Evolutionary conservation across 2,113 vertebrate species (phyloP).

Genomic region (Sisor rabdophorus): DNA sequence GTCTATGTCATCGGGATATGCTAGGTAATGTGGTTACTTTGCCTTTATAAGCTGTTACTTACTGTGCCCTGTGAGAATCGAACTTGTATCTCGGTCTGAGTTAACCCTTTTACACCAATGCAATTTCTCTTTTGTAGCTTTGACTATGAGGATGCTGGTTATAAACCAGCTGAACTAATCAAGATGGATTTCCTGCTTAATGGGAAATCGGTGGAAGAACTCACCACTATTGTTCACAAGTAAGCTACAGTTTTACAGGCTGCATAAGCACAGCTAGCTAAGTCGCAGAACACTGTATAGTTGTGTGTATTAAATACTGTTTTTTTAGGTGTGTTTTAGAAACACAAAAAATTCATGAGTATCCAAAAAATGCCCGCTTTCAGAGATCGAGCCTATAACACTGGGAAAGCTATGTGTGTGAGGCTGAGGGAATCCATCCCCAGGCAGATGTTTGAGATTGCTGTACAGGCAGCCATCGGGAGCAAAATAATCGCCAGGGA

Average conservation of each 20-base stretch:
- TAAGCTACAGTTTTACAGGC: constrained; percentile 52
- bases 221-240: constrained; percentile 83
- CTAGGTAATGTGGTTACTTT: constrained; percentile 75
- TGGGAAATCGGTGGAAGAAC: constrained; percentile 84
- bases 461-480: constrained; percentile 86
- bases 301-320: neutral
- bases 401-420: constrained; percentile 87
- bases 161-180: constrained; percentile 83
- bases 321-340: neutral
- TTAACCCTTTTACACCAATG: neutral
- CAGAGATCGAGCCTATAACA: constrained; percentile 78
- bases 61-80: neutral
- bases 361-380: no score
- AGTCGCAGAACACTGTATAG: neutral
- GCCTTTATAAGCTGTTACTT: no score
- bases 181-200: constrained; percentile 94
- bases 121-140: constrained; percentile 70
- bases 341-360: neutral
- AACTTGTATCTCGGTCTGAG: neutral
- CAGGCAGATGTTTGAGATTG: constrained; percentile 93
- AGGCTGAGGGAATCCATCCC: constrained; percentile 86
- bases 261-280: neutral
- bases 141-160: constrained; percentile 94
- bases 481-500: constrained; percentile 91
- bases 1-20: constrained; percentile 92